These are phyloP conservation scores for Aleiodes leptofemur DNA, from an alignment of 2,888 invertebrate species.

Conservation along the genomic window DNA sequence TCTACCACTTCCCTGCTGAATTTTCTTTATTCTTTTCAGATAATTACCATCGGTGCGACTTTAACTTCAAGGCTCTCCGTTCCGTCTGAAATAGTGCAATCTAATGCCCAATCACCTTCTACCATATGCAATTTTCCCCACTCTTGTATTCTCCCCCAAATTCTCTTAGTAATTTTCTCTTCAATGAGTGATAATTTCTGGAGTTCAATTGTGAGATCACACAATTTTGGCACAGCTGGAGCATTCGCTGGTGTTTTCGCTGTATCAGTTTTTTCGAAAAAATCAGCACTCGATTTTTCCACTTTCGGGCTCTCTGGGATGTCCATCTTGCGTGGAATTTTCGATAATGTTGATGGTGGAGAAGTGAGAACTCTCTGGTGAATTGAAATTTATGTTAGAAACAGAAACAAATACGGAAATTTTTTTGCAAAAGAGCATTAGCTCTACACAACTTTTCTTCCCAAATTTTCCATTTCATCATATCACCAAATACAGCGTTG, in stretches of 20 bases:
- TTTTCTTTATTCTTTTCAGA: too few relatives aligned
- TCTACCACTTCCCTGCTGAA: too few relatives aligned
- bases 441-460: too few relatives aligned
- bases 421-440: too few relatives aligned
- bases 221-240: slow-evolving; percentile 53
- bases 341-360: neutral
- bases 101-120: slow-evolving; percentile 78
- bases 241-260: slow-evolving; percentile 32
- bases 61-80: slow-evolving; percentile 78
- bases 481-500: too few relatives aligned
- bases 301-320: neutral
- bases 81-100: slow-evolving; percentile 79
- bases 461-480: too few relatives aligned
- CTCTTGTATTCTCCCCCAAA: slow-evolving; percentile 79
- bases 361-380: neutral
- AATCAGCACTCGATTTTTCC: slow-evolving; percentile 58
- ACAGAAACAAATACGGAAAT: too few relatives aligned
- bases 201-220: slow-evolving; percentile 62
- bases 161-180: slow-evolving; percentile 63
- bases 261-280: slow-evolving; percentile 49
- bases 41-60: slow-evolving; percentile 77
- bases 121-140: slow-evolving; percentile 78
- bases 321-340: neutral
- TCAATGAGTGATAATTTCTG: slow-evolving; percentile 52
- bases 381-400: neutral